phyloP scores from a whole-genome alignment of 1,140 invertebrate genomes.

The Formica selysi region DNA sequence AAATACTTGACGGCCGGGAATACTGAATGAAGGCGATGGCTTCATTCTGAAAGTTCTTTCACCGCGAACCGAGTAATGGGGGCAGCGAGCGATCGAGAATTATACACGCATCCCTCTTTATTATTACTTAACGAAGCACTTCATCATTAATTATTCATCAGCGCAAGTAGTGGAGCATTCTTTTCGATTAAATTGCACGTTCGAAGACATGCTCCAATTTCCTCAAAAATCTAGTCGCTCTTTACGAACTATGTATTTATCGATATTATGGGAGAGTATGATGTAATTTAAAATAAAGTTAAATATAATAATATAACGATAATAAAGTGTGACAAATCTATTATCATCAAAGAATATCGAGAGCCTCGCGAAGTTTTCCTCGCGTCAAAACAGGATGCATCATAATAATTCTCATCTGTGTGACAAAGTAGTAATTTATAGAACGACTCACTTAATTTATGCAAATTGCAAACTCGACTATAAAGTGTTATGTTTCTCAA shows the following conservation, averaged over 20 bases:
- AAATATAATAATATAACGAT: background rate
- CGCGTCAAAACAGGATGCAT: background rate
- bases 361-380: background rate
- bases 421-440: background rate
- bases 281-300: background rate
- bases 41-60: conserved; percentile 63
- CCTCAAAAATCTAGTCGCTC: background rate
- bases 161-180: conserved; percentile 19
- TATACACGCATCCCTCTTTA: conserved; percentile 57
- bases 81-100: conserved; percentile 28
- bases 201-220: conserved; percentile 27
- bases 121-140: conserved; percentile 62
- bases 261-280: background rate
- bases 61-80: conserved; percentile 43
- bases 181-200: conserved; percentile 20
- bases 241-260: background rate
- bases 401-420: too few relatives aligned
- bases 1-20: conserved; percentile 15
- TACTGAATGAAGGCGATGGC: conserved; percentile 57
- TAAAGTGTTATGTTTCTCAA: background rate
- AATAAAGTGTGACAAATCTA: background rate
- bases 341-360: background rate
- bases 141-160: conserved; percentile 52
- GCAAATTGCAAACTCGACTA: background rate
- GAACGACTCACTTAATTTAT: background rate